Evolutionary conservation across 2,113 vertebrate genomes (phyloP).

Genomic region (Saccopteryx leptura): DNA sequence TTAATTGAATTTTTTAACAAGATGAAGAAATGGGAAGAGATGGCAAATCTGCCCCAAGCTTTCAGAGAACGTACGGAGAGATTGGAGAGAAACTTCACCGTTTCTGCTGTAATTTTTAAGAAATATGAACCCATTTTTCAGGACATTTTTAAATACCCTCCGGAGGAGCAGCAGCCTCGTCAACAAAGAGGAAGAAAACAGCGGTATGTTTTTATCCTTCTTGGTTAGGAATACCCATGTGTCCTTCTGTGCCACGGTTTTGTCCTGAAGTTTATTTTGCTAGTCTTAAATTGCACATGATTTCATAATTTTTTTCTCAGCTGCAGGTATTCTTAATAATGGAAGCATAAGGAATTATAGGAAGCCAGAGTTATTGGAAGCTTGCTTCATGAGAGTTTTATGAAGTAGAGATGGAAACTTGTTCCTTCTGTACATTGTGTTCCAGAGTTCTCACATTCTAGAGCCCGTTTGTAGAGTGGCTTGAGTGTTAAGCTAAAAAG

Average conservation of each 20-base stretch:
- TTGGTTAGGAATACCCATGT: background rate
- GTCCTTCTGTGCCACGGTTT: background rate
- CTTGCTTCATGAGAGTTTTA: background rate
- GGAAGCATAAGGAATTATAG: too few relatives aligned
- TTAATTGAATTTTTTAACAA: conserved; percentile 98
- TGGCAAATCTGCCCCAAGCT: conserved; percentile 93
- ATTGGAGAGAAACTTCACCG: conserved; percentile 96
- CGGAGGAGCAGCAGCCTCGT: conserved; percentile 94
- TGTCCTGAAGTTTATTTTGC: background rate
- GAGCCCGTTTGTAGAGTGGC: background rate
- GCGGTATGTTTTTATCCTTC: conserved; percentile 87
- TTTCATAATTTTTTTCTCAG: conserved; percentile 9
- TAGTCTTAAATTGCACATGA: background rate
- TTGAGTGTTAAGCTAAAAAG: conserved; percentile 24
- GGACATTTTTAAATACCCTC: conserved; percentile 94
- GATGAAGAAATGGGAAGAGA: conserved; percentile 99
- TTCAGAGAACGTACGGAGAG: conserved; percentile 95
- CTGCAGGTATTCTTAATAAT: too few relatives aligned
- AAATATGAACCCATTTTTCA: conserved; percentile 97
- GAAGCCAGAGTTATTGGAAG: too few relatives aligned
- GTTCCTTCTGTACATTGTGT: background rate
- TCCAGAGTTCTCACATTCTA: background rate
- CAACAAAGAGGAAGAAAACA: conserved; percentile 96
- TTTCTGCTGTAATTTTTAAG: conserved; percentile 97
- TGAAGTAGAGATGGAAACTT: conserved; percentile 33